These are phyloP conservation scores for Conopomorpha cramerella DNA, from an alignment of 1,140 invertebrate genomes.

Conservation along the genomic window DNA sequence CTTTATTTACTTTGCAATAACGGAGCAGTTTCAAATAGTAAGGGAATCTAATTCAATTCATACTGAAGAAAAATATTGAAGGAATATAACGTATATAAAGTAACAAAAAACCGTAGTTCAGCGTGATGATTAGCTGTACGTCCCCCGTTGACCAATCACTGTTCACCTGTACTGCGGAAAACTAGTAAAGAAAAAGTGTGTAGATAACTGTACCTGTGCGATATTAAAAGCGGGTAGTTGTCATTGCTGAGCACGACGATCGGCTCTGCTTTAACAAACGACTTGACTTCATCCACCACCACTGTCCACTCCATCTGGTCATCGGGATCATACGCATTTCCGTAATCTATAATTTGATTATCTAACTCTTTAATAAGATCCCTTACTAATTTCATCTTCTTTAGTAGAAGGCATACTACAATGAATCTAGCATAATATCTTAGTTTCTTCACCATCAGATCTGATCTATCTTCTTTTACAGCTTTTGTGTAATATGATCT, in stretches of 20 bases:
- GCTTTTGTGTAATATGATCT: slow-evolving; percentile 94
- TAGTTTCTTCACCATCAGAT: slow-evolving; percentile 97
- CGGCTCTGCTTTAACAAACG: slow-evolving; percentile 92
- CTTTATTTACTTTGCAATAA: no score
- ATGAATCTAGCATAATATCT: slow-evolving; percentile 97
- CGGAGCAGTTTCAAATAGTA: no score
- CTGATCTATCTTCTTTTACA: slow-evolving; percentile 91
- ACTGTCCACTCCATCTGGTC: slow-evolving; percentile 96
- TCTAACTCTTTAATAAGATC: slow-evolving; percentile 92
- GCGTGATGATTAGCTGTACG: no score
- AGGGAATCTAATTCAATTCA: no score
- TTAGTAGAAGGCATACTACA: slow-evolving; percentile 92
- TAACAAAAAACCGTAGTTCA: no score
- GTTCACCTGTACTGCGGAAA: no score
- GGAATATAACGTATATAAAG: no score
- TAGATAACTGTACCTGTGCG: slow-evolving; percentile 72
- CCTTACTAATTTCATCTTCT: slow-evolving; percentile 91
- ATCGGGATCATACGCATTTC: slow-evolving; percentile 91
- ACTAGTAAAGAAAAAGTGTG: slow-evolving; percentile 1
- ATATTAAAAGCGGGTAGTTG: slow-evolving; percentile 72
- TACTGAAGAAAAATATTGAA: no score
- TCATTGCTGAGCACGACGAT: slow-evolving; percentile 88
- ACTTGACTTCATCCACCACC: slow-evolving; percentile 92
- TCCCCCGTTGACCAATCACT: no score
- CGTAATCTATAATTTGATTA: slow-evolving; percentile 92